Base-by-base conservation (phyloP, 2,113 vertebrate species). In the Chitala chitala region DNA sequence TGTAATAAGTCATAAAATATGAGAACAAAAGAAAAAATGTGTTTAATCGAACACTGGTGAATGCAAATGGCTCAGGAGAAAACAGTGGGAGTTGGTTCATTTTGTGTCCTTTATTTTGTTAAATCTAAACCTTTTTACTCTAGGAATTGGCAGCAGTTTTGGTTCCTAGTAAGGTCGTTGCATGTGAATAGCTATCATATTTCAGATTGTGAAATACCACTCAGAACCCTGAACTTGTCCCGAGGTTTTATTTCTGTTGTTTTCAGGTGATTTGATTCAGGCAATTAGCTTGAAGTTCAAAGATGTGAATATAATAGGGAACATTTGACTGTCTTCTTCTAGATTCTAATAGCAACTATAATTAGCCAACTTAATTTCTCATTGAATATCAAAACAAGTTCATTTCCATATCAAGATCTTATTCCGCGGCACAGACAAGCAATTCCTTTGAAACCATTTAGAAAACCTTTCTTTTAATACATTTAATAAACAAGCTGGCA, bases 341-440 rank as follows among this genome's bases (percentile, higher is more conserved):
- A 84, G 87, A 90, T 91, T 90, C 89, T 90, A 87, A 85, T 84
- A 90, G 86, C 88, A 82, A 87, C 87, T 90, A 92, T 90, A 92
- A 91, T 92, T 92, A 90, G 89, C 88, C 84, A 89, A 89, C 89
- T 90, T 88, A 88, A 86, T 88, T 90, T 89, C 88, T 89, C 84
- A 85, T 87, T 86, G 88, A 87, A 88, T 86, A 87, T 87, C 85
- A 86, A 88, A 90, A 88, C 56, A 73, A 63, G 79, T 82, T 86
- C 89, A 91, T 92, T 91, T 92, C 89, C 90, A 91, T 89, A 90
- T 87, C 85, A 84, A 84, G 84, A 88, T 87, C 85, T 86, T 86
- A 87, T 86, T 88, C 89, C 85, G 84, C 87, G 80, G 82, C 80
- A 65, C 66, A 70, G 75, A 84, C 84, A 48, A 63, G 80, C 84